These are phyloP conservation scores for Nannoperca obscura DNA, from an alignment of 2,797 vertebrate genomes.

Conservation along the genomic window DNA sequence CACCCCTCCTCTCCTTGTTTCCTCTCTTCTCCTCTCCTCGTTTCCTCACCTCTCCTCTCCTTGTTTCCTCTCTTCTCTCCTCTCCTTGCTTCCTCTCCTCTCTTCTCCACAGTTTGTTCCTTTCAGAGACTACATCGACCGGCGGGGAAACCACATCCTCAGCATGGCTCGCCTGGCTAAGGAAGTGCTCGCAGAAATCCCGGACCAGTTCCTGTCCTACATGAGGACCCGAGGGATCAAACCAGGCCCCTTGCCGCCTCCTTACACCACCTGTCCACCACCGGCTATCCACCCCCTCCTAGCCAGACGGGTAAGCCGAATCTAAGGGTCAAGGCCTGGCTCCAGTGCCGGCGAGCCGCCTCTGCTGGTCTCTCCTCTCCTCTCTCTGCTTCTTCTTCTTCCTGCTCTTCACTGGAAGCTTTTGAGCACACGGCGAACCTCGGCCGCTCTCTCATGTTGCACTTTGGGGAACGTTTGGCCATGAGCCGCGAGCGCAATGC, in stretches of 20 bases:
- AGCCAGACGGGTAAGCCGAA: constrained; percentile 91
- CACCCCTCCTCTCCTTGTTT: background rate
- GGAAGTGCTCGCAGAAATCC: constrained; percentile 96
- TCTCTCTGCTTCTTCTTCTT: constrained; percentile 70
- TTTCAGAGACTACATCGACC: constrained; percentile 96
- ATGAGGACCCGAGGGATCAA: constrained; percentile 97
- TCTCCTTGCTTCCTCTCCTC: background rate
- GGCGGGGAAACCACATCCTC: constrained; percentile 94
- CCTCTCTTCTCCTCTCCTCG: background rate
- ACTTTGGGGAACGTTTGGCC: constrained; percentile 48
- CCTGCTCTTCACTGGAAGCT: constrained; percentile 69
- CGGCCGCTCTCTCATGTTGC: constrained; percentile 47
- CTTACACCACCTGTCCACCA: constrained; percentile 84
- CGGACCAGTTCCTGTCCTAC: constrained; percentile 97
- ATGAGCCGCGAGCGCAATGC: constrained; percentile 11
- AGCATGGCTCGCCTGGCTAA: constrained; percentile 98
- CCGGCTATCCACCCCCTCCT: constrained; percentile 81
- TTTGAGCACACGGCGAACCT: constrained; percentile 40
- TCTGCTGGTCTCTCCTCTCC: constrained; percentile 50
- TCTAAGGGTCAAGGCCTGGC: constrained; percentile 81
- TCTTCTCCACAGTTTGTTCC: constrained; percentile 91
- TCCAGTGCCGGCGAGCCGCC: background rate
- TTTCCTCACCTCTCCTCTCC: background rate
- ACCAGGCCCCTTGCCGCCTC: constrained; percentile 91
- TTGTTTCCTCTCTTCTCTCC: background rate